phyloP scores from a whole-genome alignment of 2,113 vertebrate species.

The Cairina moschata region DNA sequence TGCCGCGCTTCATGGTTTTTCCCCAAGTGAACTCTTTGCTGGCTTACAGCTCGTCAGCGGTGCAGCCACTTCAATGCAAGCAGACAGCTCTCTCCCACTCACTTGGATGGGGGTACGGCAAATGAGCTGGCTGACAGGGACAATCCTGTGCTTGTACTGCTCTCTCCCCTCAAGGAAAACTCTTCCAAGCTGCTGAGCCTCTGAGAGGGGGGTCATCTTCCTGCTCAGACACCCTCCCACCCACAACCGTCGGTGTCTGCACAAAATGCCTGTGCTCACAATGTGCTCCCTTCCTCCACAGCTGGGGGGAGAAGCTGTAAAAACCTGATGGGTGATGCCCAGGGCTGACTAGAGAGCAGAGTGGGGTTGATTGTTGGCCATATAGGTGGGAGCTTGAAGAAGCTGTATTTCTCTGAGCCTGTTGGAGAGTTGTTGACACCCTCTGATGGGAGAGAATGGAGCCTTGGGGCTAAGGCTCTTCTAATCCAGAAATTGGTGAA shows the following conservation, averaged over 20 bases:
- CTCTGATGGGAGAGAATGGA: background rate
- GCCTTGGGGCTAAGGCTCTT: background rate
- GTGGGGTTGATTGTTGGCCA: background rate
- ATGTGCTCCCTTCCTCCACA: background rate
- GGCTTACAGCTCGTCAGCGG: background rate
- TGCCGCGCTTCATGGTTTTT: background rate
- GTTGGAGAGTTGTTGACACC: background rate
- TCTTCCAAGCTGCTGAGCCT: constrained; percentile 4
- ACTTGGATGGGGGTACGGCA: background rate
- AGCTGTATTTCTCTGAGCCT: background rate
- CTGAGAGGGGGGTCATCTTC: background rate
- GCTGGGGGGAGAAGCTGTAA: background rate
- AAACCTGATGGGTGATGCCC: background rate
- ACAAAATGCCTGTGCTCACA: background rate
- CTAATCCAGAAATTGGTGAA: background rate
- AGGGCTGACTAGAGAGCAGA: background rate
- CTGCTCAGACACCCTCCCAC: background rate
- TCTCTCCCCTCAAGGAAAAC: background rate
- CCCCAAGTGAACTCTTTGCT: background rate
- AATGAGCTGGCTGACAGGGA: background rate
- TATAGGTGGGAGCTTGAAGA: background rate
- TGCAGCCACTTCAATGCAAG: background rate
- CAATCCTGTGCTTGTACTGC: background rate
- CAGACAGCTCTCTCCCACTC: background rate
- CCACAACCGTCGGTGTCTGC: background rate